Evolutionary conservation across 2,888 invertebrate species (phyloP), one percentile per base, ranked within the genome.

Genomic region (Trachelus troglodyta): DNA sequence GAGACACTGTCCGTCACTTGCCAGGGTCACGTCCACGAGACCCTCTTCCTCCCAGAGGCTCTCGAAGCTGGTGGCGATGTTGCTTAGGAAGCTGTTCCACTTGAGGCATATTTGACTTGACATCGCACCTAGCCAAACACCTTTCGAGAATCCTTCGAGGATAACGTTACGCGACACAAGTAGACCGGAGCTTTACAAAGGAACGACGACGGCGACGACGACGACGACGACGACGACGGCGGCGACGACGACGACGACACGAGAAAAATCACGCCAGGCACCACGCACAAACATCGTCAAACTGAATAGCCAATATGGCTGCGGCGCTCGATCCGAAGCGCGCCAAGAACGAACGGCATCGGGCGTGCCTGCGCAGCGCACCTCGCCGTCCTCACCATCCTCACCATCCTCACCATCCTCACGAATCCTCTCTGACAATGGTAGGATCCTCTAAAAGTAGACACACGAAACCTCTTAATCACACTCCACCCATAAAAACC

Each of bases 61-160:
- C 87, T 94, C 94, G 83, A 95, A 94, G 83, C 94, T 94, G 78
- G 92, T 92, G 81, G 94, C 91, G 89, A 95, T 94, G 87, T 94
- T 95, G 88, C 92, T 94, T 86, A 94, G 93, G 90, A 94, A 95
- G 80, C 95, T 94, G 90, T 95, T 95, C 95, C 95, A 95, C 90
- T 95, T 94, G 81, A 95, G 92, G 90, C 95, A 95, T 91, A 95
- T 95, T 91, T 95, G 95, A 87, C 93, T 93, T 82, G 90, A 89
- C 90, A 91, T 91, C 69, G 78, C 78, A 69, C 69, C 40, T 15
- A 35, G 75, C 23, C 69, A 31, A 69, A 69, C 69, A 30, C 75
- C 31, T 30, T 69, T 34, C 30, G 34, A 33, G 33, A 37, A 56
- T 15, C 68, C 74, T 12, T 34, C 34, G 35, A 69, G 73, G 56